phyloP scores from a whole-genome alignment of 2,113 vertebrate genomes.

The Pteropus alecto region DNA sequence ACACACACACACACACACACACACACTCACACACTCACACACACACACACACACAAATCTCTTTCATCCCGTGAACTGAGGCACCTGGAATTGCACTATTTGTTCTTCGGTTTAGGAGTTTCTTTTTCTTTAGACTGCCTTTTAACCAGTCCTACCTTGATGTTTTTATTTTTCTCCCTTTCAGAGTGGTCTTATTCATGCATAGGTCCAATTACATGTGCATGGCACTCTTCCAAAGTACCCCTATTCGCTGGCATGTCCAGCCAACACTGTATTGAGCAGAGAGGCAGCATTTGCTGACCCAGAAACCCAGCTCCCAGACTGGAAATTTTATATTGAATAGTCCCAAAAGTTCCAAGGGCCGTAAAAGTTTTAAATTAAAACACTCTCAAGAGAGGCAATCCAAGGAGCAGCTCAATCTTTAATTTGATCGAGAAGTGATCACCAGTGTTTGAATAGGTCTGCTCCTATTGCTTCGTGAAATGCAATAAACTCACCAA shows the following conservation, averaged over 20 bases:
- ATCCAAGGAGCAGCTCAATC: conserved; percentile 3
- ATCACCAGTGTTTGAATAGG: not conserved
- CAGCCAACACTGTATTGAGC: not conserved
- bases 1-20: no score
- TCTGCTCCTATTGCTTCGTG: not conserved
- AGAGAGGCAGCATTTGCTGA: not conserved
- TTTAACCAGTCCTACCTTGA: not conserved
- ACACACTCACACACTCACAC: no score
- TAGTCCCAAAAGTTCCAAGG: conserved; percentile 8
- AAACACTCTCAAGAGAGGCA: not conserved
- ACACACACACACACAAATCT: not conserved
- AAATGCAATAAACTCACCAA: not conserved
- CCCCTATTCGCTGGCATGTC: not conserved
- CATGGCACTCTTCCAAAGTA: not conserved
- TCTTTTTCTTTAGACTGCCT: not conserved
- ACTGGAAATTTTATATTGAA: not conserved
- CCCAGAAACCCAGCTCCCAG: not conserved
- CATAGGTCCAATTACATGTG: not conserved
- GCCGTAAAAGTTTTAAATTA: not conserved
- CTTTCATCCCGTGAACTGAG: not conserved
- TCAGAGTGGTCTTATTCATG: not conserved
- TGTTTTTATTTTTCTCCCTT: conserved; percentile 11
- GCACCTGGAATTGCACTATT: not conserved
- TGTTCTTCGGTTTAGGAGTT: not conserved
- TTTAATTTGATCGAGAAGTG: not conserved